Conservation (phyloP, 2,888 invertebrate species). For the Phaedon cochleariae region DNA sequence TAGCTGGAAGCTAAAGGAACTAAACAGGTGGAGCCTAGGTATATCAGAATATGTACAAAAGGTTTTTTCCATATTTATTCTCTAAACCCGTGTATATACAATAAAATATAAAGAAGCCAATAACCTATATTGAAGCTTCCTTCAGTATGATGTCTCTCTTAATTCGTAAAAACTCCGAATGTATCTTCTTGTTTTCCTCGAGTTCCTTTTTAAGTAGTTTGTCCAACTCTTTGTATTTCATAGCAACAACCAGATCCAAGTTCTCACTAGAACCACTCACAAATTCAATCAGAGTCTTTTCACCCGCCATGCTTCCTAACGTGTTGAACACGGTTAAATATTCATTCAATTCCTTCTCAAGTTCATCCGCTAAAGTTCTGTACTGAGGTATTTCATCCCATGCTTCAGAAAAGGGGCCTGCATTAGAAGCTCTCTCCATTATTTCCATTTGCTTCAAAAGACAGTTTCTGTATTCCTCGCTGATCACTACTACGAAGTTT, state of each 20-base stretch:
- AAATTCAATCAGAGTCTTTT: constrained; percentile 42
- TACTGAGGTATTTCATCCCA: constrained; percentile 56
- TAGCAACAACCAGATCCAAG: constrained; percentile 31
- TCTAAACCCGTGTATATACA: too few relatives aligned
- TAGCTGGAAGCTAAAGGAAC: too few relatives aligned
- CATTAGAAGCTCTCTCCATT: constrained; percentile 46
- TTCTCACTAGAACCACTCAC: constrained; percentile 32
- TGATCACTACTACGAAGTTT: constrained; percentile 51
- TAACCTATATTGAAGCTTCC: constrained; percentile 29
- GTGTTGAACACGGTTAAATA: constrained; percentile 54
- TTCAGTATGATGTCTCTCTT: constrained; percentile 52
- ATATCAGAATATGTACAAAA: too few relatives aligned
- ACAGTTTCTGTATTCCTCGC: constrained; percentile 55
- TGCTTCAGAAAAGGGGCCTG: constrained; percentile 51
- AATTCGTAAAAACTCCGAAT: constrained; percentile 52
- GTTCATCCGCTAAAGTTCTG: constrained; percentile 51
- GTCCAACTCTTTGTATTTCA: constrained; percentile 50
- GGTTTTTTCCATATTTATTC: too few relatives aligned
- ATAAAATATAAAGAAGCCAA: too few relatives aligned
- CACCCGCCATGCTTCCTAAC: constrained; percentile 53
- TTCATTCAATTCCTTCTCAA: constrained; percentile 54
- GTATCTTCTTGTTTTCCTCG: constrained; percentile 53
- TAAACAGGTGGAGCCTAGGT: too few relatives aligned
- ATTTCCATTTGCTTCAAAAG: constrained; percentile 57
- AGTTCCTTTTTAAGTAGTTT: constrained; percentile 48